phyloP scores from a whole-genome alignment of 2,113 vertebrate genomes.

The Gambusia holbrooki region DNA sequence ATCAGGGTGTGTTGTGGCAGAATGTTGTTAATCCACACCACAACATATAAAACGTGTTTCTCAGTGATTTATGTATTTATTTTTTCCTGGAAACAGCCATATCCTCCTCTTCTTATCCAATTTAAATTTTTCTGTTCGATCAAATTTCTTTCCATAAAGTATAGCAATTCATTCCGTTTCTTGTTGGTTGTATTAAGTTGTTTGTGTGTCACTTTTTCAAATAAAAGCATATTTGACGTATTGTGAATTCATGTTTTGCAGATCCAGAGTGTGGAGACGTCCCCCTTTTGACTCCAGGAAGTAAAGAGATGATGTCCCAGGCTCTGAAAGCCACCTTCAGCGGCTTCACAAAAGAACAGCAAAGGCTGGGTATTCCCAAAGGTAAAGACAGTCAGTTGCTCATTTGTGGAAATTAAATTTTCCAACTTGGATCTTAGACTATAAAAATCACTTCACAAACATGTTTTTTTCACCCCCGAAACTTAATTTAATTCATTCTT shows the following conservation, averaged over 20 bases:
- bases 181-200: neutral
- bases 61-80: neutral
- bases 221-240: neutral
- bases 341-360: constrained; percentile 96
- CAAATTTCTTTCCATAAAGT: no score
- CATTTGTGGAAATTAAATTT: constrained; percentile 10
- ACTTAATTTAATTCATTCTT: neutral
- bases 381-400: constrained; percentile 76
- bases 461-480: neutral
- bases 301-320: constrained; percentile 99
- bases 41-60: neutral
- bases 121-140: no score
- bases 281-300: constrained; percentile 94
- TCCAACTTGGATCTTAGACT: constrained; percentile 1
- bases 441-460: neutral
- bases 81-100: no score
- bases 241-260: constrained; percentile 67
- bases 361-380: constrained; percentile 95
- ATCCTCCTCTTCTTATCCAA: no score
- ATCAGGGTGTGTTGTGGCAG: no score
- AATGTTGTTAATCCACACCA: no score
- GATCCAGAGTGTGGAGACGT: constrained; percentile 98
- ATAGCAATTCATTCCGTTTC: no score
- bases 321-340: constrained; percentile 97
- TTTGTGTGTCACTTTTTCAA: neutral